Percentiles rank a stretch among this genome's conserved stretches.
Evolutionary conservation across 2,888 invertebrate genomes (phyloP).

Genomic region (Autographa gamma): DNA sequence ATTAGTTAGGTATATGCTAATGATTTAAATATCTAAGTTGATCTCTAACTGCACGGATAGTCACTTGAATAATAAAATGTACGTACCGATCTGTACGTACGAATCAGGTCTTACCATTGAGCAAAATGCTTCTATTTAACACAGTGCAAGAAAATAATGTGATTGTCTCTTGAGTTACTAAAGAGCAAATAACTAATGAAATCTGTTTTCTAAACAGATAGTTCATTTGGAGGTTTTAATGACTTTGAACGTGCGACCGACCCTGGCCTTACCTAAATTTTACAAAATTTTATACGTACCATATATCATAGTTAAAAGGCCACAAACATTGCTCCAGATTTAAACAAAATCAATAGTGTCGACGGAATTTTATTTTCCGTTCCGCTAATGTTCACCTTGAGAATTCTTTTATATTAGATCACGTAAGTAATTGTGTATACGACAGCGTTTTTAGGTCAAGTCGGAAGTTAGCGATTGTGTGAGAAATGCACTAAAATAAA

Average conservation of each 20-base stretch:
- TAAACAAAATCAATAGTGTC: slow-evolving; percentile 37
- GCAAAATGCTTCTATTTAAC: too few species aligned
- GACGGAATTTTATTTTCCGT: slow-evolving; percentile 38
- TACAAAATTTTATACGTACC: background rate
- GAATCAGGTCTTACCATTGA: too few species aligned
- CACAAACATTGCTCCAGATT: background rate
- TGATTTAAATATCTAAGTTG: too few species aligned
- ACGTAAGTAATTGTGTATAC: slow-evolving; percentile 41
- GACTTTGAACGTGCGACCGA: background rate
- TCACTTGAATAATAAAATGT: too few species aligned
- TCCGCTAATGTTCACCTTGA: slow-evolving; percentile 29
- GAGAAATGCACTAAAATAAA: background rate
- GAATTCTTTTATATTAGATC: slow-evolving; percentile 47
- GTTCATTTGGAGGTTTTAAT: background rate
- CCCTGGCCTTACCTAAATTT: background rate
- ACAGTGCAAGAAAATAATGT: too few species aligned
- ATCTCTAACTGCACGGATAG: too few species aligned
- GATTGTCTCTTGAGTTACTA: too few species aligned
- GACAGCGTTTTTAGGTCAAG: background rate
- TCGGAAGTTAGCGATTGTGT: background rate
- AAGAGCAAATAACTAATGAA: too few species aligned
- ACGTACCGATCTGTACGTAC: too few species aligned
- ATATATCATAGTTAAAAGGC: background rate
- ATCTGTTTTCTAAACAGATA: too few species aligned
- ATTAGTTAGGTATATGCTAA: too few species aligned